These are phyloP conservation scores for Sparidentex hasta DNA, from an alignment of 2,797 vertebrate species.

Conservation along the genomic window DNA sequence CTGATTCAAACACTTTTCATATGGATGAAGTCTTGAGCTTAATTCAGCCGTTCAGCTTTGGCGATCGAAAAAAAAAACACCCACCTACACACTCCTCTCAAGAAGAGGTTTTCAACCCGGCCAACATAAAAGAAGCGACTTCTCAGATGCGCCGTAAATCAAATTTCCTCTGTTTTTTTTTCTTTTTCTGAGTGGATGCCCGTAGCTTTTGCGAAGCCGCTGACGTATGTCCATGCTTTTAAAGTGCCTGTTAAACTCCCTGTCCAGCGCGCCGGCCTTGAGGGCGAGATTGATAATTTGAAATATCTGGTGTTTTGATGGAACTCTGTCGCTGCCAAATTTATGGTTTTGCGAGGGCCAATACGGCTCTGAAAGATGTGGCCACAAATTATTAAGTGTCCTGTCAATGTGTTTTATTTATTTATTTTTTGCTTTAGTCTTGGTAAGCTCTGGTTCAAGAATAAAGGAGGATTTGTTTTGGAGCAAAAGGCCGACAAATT, in stretches of 20 bases:
- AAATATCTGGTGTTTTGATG: slow-evolving; percentile 47
- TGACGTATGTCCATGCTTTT: slow-evolving; percentile 23
- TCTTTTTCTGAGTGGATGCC: slow-evolving; percentile 5
- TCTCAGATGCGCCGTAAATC: slow-evolving; percentile 40
- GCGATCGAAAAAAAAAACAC: not conserved
- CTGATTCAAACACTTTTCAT: not conserved
- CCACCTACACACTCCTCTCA: not conserved
- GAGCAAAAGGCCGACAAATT: not conserved
- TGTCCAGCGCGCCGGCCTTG: slow-evolving; percentile 62
- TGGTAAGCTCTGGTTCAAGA: not conserved
- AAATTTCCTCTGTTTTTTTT: slow-evolving; percentile 46
- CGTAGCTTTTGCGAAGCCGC: slow-evolving; percentile 19
- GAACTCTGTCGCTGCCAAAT: slow-evolving; percentile 29
- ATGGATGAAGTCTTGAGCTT: not conserved
- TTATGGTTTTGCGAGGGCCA: slow-evolving; percentile 16
- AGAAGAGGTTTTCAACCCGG: slow-evolving; percentile 39
- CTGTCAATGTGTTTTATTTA: not conserved
- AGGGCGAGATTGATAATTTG: slow-evolving; percentile 59
- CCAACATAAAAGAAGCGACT: slow-evolving; percentile 14
- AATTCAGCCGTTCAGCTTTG: too few species aligned
- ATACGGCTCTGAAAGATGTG: slow-evolving; percentile 31
- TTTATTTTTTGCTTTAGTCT: not conserved
- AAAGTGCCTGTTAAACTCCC: slow-evolving; percentile 57
- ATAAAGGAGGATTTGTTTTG: slow-evolving; percentile 4
- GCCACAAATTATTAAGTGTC: slow-evolving; percentile 39